Percentiles rank a stretch among this genome's conserved stretches.
These are phyloP conservation scores for Peromyscus polionotus DNA, from an alignment of 2,113 vertebrate genomes.

Conservation along the genomic window DNA sequence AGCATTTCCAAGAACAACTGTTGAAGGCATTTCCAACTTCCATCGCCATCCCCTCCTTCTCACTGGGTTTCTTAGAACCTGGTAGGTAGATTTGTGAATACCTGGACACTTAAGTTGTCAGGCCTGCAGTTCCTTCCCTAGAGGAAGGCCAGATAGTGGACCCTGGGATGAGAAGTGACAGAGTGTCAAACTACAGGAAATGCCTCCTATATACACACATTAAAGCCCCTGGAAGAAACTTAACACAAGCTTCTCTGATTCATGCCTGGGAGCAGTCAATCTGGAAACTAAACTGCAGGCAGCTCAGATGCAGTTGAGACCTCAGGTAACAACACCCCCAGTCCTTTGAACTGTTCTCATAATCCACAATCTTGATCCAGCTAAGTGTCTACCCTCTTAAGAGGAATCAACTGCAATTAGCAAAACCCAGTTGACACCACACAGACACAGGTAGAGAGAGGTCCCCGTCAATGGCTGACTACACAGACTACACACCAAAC, in stretches of 20 bases:
- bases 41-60: background rate
- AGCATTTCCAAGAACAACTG: background rate
- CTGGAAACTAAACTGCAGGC: background rate
- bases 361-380: background rate
- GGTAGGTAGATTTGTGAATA: background rate
- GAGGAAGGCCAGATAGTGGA: background rate
- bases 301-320: background rate
- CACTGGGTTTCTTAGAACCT: background rate
- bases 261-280: background rate
- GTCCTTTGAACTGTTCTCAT: background rate
- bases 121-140: background rate
- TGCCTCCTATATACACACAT: background rate
- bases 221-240: background rate
- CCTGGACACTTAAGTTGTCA: no score
- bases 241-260: constrained; percentile 14
- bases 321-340: background rate
- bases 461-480: accelerated
- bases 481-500: background rate
- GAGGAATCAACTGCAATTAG: background rate
- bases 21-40: background rate
- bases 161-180: background rate
- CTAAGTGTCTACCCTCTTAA: background rate
- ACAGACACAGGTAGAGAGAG: background rate
- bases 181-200: background rate
- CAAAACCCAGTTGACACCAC: background rate